Conservation (phyloP, 2,888 invertebrate genomes). For the Dyspetes luteomarginatus region DNA sequence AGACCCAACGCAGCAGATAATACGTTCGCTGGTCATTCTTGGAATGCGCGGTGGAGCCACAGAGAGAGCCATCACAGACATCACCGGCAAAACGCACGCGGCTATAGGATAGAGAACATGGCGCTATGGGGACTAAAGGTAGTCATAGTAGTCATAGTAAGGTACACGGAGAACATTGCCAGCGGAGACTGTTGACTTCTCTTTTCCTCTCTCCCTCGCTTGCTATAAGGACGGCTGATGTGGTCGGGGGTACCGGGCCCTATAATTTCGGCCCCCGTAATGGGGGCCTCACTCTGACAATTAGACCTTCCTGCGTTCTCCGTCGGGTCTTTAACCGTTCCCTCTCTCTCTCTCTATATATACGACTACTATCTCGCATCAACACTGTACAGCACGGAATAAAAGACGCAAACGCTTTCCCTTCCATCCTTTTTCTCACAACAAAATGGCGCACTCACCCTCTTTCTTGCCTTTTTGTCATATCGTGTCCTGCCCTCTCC, state of each 20-base stretch:
- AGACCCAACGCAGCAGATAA: slow-evolving; percentile 42
- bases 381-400: slow-evolving; percentile 14
- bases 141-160: slow-evolving; percentile 30
- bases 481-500: slow-evolving; percentile 9
- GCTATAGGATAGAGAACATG: slow-evolving; percentile 6
- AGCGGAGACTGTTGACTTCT: slow-evolving; percentile 4
- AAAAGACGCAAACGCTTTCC: slow-evolving; percentile 50
- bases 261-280: slow-evolving; percentile 81
- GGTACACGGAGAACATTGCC: slow-evolving; percentile 31
- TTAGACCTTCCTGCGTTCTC: slow-evolving; percentile 80
- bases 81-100: slow-evolving; percentile 32
- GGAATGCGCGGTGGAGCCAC: slow-evolving; percentile 49
- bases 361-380: not conserved
- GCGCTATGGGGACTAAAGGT: slow-evolving; percentile 14
- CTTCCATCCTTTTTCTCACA: slow-evolving; percentile 60
- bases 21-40: slow-evolving; percentile 49
- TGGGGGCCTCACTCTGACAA: slow-evolving; percentile 79
- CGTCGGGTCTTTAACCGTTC: slow-evolving; percentile 70
- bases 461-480: slow-evolving; percentile 14
- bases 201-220: slow-evolving; percentile 31
- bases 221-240: slow-evolving; percentile 41
- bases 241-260: slow-evolving; percentile 74
- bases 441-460: slow-evolving; percentile 60
- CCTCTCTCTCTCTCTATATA: slow-evolving; percentile 63
- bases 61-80: slow-evolving; percentile 11